Evolutionary conservation across 2,113 vertebrate species (phyloP).

Genomic region (Machaerirhynchus nigripectus): DNA sequence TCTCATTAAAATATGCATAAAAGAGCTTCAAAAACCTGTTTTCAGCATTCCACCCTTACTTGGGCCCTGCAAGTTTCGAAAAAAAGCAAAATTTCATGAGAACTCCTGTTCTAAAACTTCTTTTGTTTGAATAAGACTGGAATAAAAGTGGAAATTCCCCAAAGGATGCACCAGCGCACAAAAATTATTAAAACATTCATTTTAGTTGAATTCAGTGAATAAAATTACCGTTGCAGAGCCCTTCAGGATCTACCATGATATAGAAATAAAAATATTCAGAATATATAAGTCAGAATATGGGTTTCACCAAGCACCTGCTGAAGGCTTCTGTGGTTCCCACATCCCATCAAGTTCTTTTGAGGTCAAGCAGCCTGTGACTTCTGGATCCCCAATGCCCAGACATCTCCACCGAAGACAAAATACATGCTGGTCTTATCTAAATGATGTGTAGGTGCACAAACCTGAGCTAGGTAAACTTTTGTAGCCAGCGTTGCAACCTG

Average conservation of each 20-base stretch:
- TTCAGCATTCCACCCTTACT: background rate
- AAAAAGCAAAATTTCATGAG: background rate
- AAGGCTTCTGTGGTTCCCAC: background rate
- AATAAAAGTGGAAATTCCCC: background rate
- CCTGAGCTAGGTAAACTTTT: background rate
- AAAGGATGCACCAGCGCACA: background rate
- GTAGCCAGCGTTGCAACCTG: background rate
- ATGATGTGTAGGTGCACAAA: accelerated
- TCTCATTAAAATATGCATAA: background rate
- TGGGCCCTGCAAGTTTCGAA: background rate
- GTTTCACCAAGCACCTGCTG: background rate
- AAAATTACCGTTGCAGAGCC: background rate
- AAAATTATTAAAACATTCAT: background rate
- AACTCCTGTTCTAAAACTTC: background rate
- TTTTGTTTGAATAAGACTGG: background rate
- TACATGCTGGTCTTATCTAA: background rate
- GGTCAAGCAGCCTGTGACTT: background rate
- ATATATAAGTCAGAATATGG: background rate
- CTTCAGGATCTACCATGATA: background rate
- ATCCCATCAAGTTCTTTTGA: background rate
- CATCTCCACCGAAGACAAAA: background rate
- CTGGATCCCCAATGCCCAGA: background rate
- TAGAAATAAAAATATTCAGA: background rate
- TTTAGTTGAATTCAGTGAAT: background rate
- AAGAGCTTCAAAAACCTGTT: background rate